phyloP scores from a whole-genome alignment of 2,888 invertebrate genomes.

The Nephrotoma guestfalica region DNA sequence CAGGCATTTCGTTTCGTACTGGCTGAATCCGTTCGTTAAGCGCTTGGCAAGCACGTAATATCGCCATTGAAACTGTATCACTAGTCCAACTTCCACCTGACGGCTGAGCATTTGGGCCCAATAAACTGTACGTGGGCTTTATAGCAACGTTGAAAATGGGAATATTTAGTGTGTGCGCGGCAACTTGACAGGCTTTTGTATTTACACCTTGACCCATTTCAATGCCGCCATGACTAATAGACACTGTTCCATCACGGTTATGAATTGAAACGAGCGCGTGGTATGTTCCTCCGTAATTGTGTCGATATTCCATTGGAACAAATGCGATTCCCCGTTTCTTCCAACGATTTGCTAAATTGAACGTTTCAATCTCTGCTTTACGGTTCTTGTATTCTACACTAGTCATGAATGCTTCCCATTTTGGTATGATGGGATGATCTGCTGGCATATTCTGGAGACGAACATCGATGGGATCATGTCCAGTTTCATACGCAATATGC shows the following conservation, averaged over 20 bases:
- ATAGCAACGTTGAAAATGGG: constrained; percentile 49
- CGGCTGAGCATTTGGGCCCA: constrained; percentile 47
- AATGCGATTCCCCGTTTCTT: constrained; percentile 58
- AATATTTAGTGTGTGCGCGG: constrained; percentile 53
- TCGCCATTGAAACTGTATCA: constrained; percentile 45
- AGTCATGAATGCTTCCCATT: constrained; percentile 31
- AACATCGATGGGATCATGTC: constrained; percentile 43
- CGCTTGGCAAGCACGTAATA: constrained; percentile 48
- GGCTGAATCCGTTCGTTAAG: constrained; percentile 45
- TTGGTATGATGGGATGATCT: constrained; percentile 35
- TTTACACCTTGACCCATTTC: constrained; percentile 72
- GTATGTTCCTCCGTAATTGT: constrained; percentile 36
- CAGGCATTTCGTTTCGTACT: constrained; percentile 35
- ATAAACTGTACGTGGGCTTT: constrained; percentile 47
- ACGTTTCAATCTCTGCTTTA: constrained; percentile 37
- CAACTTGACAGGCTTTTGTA: constrained; percentile 61
- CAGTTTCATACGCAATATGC: constrained; percentile 39
- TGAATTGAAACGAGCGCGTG: constrained; percentile 43
- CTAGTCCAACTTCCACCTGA: constrained; percentile 60
- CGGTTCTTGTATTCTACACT: constrained; percentile 41
- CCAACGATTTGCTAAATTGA: constrained; percentile 64
- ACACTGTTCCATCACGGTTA: constrained; percentile 51
- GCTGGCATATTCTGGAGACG: constrained; percentile 39
- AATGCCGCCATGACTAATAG: constrained; percentile 53
- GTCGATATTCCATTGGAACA: constrained; percentile 47